phyloP scores from a whole-genome alignment of 2,888 invertebrate species.

The Capitulum mitella region DNA sequence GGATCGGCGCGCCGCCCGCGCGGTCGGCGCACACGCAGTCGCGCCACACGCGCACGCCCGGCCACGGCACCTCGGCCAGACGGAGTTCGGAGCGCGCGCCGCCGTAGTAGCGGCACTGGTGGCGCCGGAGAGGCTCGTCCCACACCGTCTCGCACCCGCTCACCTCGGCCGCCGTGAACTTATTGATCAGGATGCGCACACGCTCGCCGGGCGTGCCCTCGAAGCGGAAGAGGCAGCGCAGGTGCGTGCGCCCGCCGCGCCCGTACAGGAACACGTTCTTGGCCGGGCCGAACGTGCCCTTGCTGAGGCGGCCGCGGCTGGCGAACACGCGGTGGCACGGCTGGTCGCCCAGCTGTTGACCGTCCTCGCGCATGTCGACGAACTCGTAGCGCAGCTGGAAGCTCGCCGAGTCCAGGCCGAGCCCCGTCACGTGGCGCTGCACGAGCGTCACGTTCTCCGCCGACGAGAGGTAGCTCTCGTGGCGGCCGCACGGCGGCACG shows the following conservation, averaged over 20 bases:
- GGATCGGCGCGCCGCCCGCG: conserved; percentile 56
- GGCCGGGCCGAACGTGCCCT: conserved; percentile 52
- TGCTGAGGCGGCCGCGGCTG: conserved; percentile 28
- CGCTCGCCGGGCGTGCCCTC: conserved; percentile 56
- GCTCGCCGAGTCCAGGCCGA: conserved; percentile 33
- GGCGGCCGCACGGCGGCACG: conserved; percentile 32
- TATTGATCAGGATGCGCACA: conserved; percentile 33
- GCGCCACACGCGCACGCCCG: conserved; percentile 59
- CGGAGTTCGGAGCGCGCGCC: conserved; percentile 46
- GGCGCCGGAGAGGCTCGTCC: conserved; percentile 41
- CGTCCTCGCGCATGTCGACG: conserved; percentile 51
- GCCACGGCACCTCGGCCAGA: conserved; percentile 64
- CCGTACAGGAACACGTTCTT: conserved; percentile 75
- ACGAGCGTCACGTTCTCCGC: conserved; percentile 32
- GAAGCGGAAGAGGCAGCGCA: conserved; percentile 68
- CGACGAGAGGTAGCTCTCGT: conserved; percentile 35
- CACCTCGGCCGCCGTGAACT: conserved; percentile 47
- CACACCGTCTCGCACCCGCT: conserved; percentile 44
- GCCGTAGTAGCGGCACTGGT: conserved; percentile 42
- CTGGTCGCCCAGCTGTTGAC: conserved; percentile 35
- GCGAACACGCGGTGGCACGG: conserved; percentile 37
- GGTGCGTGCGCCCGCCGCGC: conserved; percentile 66
- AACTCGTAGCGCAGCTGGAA: conserved; percentile 76
- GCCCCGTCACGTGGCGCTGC: conserved; percentile 38
- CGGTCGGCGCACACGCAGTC: conserved; percentile 77